Base-by-base conservation (phyloP, 2,888 invertebrate genomes). In the Leptogaster cylindrica region DNA sequence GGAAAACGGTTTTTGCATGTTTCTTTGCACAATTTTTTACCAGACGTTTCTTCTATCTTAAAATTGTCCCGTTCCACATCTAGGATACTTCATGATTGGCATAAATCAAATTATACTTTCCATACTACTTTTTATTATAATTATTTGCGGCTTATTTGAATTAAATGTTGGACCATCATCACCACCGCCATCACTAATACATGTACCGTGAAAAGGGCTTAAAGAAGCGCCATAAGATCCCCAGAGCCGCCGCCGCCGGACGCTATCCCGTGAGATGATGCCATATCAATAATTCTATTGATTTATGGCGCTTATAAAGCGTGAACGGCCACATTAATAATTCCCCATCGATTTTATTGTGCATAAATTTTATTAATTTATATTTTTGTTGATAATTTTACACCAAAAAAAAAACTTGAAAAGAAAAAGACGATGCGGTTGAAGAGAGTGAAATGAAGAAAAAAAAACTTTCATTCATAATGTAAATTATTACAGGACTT, bases 331-430 rank as follows among this genome's bases (percentile, higher is more conserved):
- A 78, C 80, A 80, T 80, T 80, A 80, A 80, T 80, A 80, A 80
- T 80, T 79, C 79, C 79, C 76, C 75, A 77, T 77, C 79, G 78
- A 80, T 80, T 80, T 80, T 78, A 79, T 80, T 80, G 77, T 79
- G 78, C 79, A 80, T 80, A 80, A 79, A 80, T 80, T 80, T 80
- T 77, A 77, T 80, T 80, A 80, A 80, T 80, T 80, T 80, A 80
- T 80, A 80, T 79, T 80, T 80, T 79, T 79, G 79, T 78, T 79
- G 78, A 77, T 78, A 77, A 77, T 77, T 71, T 71, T 27, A 27
- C 36, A n/a, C n/a, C n/a, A n/a, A n/a, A n/a, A n/a, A n/a, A n/a
- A n/a, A n/a, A n/a, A n/a, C n/a, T n/a, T n/a, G n/a, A n/a, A n/a
- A n/a, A n/a, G n/a, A n/a, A n/a, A n/a, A n/a, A n/a, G n/a, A n/a